Conservation (phyloP, 2,113 vertebrate species). For the Myotis brandtii region DNA sequence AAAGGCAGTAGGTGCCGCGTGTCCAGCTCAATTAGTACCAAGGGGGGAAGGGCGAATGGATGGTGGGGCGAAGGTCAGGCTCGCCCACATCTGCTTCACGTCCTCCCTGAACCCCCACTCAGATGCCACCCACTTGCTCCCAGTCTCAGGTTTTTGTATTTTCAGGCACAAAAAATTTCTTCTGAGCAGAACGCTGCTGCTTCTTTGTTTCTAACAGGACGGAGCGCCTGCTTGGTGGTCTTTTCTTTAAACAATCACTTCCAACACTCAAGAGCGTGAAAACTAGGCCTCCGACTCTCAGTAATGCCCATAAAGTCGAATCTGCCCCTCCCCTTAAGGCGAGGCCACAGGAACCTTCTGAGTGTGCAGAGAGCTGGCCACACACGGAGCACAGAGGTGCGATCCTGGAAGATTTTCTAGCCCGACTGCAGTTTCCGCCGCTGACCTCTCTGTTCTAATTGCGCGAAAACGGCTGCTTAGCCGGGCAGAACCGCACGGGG, state of each 20-base stretch:
- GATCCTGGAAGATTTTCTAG: too few species aligned
- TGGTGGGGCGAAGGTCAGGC: fast-evolving
- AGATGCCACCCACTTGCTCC: too few species aligned
- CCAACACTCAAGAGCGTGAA: background rate
- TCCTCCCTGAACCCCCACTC: background rate
- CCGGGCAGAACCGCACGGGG: too few species aligned
- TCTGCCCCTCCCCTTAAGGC: background rate
- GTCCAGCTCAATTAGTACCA: background rate
- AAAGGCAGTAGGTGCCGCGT: background rate
- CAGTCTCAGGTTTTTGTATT: background rate
- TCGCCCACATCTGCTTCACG: fast-evolving
- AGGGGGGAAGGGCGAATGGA: background rate
- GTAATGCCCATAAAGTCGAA: background rate
- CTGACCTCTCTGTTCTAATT: too few species aligned
- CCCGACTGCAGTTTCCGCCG: too few species aligned
- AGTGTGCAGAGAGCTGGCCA: too few species aligned
- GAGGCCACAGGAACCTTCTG: background rate
- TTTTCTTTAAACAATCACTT: background rate
- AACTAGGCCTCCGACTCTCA: background rate
- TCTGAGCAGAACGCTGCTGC: background rate
- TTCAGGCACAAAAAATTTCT: background rate
- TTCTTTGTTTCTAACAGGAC: background rate
- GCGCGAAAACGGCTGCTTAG: too few species aligned
- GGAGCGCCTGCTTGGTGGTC: background rate
- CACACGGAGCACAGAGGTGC: too few species aligned